phyloP scores from a whole-genome alignment of 2,797 vertebrate species.

The Diglossa cyanea region DNA sequence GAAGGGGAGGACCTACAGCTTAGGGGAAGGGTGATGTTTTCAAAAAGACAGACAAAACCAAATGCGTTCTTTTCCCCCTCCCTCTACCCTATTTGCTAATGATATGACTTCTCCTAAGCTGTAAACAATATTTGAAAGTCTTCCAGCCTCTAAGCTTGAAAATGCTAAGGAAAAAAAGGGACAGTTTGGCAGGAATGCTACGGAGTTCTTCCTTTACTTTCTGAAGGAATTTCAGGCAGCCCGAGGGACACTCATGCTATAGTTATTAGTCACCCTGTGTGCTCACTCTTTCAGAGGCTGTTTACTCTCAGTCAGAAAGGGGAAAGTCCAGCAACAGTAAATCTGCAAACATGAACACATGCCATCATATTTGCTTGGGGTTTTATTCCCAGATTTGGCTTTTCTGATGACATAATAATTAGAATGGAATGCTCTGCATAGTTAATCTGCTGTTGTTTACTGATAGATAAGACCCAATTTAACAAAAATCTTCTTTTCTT shows the following conservation, averaged over 20 bases:
- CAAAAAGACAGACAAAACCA: background rate
- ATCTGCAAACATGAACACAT: background rate
- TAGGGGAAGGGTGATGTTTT: background rate
- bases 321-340: conserved; percentile 17
- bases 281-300: background rate
- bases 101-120: background rate
- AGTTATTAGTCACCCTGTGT: background rate
- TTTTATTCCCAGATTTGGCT: background rate
- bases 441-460: background rate
- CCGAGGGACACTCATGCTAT: background rate
- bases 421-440: background rate
- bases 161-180: background rate
- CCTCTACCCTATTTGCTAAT: background rate
- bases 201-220: background rate
- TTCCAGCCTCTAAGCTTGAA: background rate
- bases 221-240: background rate
- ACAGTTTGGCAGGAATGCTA: background rate
- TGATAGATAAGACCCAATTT: background rate
- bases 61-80: background rate
- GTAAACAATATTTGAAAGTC: background rate
- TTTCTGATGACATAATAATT: background rate
- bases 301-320: background rate
- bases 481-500: background rate
- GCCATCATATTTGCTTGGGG: background rate
- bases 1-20: background rate